A percentile compares a stretch with the other conserved stretches of the same genome.
Evolutionary conservation across 2,888 invertebrate species (phyloP).

Genomic region (Cetonia aurata): DNA sequence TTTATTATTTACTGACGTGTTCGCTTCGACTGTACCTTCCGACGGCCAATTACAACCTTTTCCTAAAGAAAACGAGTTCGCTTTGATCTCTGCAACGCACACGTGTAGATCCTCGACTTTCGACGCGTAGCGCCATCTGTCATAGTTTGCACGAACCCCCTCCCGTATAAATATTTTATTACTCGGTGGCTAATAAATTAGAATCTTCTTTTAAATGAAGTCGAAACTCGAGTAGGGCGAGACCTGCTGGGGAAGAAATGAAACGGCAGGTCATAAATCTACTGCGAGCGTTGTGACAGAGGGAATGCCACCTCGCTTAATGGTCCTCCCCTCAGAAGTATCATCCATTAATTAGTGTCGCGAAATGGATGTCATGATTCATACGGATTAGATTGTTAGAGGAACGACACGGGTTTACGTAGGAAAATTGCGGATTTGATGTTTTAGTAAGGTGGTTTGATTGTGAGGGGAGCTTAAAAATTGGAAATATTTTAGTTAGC

Average conservation of each 20-base stretch:
- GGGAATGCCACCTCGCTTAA: neutral
- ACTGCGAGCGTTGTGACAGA: slow-evolving; percentile 9
- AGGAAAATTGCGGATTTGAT: no score
- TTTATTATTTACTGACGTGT: neutral
- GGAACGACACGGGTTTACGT: no score
- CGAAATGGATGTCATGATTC: neutral
- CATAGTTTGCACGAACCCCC: slow-evolving; percentile 20
- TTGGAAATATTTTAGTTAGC: no score
- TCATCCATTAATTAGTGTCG: neutral
- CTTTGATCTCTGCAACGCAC: neutral
- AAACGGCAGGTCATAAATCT: slow-evolving; percentile 20
- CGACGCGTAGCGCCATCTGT: slow-evolving; percentile 17
- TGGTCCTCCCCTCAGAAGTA: neutral
- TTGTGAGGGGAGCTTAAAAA: no score
- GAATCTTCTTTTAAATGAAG: slow-evolving; percentile 23
- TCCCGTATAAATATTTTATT: slow-evolving; percentile 31
- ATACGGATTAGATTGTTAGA: no score
- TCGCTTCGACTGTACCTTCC: neutral
- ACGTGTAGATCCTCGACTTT: neutral
- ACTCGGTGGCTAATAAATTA: slow-evolving; percentile 29
- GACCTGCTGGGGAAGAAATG: slow-evolving; percentile 12
- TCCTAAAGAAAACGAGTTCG: neutral
- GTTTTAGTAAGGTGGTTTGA: no score
- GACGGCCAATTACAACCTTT: neutral
- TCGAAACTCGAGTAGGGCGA: slow-evolving; percentile 1